Conservation (phyloP, 2,888 invertebrate species). For the Pyrgus malvae region DNA sequence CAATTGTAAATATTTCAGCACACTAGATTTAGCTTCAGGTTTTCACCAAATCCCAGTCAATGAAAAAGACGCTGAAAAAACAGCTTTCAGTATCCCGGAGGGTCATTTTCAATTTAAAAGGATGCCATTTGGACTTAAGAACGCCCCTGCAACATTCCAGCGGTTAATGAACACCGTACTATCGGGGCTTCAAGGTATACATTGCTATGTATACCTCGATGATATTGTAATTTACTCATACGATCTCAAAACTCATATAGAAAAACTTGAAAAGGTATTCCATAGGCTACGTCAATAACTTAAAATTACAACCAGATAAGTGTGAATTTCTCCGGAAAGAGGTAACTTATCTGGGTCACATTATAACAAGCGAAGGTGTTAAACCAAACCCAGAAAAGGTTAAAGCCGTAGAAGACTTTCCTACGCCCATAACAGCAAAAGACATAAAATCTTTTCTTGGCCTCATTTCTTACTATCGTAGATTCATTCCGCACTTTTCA, state of each 20-base stretch:
- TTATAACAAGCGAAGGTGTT: constrained; percentile 40
- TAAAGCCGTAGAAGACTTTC: constrained; percentile 29
- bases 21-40: constrained; percentile 31
- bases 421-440: constrained; percentile 27
- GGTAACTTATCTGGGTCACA: constrained; percentile 37
- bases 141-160: constrained; percentile 5
- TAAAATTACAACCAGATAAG: constrained; percentile 25
- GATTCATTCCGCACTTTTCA: constrained; percentile 49
- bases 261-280: background rate
- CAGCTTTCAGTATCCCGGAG: background rate
- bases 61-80: background rate
- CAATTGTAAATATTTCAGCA: constrained; percentile 32
- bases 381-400: constrained; percentile 36
- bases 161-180: background rate
- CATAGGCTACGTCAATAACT: background rate
- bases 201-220: background rate
- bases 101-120: background rate
- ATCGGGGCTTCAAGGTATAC: background rate
- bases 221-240: background rate
- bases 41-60: background rate
- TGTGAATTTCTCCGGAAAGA: constrained; percentile 39
- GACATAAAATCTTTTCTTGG: constrained; percentile 42
- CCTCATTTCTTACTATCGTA: constrained; percentile 48
- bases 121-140: background rate
- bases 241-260: background rate